Percentiles rank a stretch among this genome's conserved stretches.
phyloP scores from a whole-genome alignment of 2,888 invertebrate genomes.

The Tillus elongatus region DNA sequence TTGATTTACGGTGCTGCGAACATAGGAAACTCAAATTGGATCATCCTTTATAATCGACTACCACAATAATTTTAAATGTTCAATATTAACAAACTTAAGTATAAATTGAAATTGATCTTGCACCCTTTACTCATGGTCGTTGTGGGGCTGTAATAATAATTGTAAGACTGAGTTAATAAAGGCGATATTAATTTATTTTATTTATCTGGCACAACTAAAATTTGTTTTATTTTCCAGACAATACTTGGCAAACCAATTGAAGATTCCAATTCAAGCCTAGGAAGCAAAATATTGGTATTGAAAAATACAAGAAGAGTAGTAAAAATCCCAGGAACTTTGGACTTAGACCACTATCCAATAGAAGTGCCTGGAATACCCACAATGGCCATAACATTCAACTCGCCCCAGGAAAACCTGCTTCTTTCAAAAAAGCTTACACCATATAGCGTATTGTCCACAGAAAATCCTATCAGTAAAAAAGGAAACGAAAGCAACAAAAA shows the following conservation, averaged over 20 bases:
- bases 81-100: no score
- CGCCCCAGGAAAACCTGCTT: constrained; percentile 32
- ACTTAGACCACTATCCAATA: constrained; percentile 34
- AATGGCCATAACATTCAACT: constrained; percentile 38
- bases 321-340: constrained; percentile 49
- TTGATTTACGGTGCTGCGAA: no score
- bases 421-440: constrained; percentile 27
- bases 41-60: no score
- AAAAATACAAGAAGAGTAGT: constrained; percentile 65
- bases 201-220: no score
- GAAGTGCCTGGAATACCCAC: constrained; percentile 40
- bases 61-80: no score
- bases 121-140: no score
- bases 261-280: constrained; percentile 49
- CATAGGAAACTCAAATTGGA: no score
- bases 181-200: no score
- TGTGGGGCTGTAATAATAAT: no score
- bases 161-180: no score
- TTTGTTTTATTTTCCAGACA: constrained; percentile 38
- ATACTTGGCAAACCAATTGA: constrained; percentile 47
- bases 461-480: constrained; percentile 19
- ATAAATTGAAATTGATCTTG: no score
- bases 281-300: constrained; percentile 54
- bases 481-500: constrained; percentile 18
- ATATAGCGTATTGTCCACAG: constrained; percentile 20